Evolutionary conservation across 1,140 invertebrate species (phyloP).

Genomic region (Calycopis cecrops): DNA sequence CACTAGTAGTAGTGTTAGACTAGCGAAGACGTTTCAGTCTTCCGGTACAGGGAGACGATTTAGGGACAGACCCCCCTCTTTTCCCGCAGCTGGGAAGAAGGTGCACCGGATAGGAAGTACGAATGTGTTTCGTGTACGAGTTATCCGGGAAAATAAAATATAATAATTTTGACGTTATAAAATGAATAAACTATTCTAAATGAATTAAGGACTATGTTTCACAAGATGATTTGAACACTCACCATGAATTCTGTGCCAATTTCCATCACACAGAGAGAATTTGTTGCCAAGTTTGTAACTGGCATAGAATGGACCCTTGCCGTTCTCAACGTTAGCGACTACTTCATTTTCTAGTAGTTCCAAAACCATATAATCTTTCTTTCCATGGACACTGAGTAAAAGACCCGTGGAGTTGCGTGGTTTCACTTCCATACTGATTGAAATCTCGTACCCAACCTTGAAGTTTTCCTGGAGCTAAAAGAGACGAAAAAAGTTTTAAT

Average conservation of each 20-base stretch:
- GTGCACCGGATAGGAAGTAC: too few species aligned
- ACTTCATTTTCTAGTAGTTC: constrained; percentile 92
- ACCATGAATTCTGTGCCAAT: constrained; percentile 95
- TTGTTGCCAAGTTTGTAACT: constrained; percentile 82
- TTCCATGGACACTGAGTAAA: constrained; percentile 87
- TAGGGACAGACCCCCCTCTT: too few species aligned
- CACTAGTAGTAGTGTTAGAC: too few species aligned
- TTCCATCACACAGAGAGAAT: constrained; percentile 91
- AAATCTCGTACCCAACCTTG: constrained; percentile 84
- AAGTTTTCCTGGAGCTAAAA: constrained; percentile 81
- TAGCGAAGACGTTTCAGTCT: too few species aligned
- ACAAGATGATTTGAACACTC: constrained; percentile 29
- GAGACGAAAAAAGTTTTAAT: constrained; percentile 13
- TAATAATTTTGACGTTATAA: too few species aligned
- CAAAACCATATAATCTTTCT: constrained; percentile 87
- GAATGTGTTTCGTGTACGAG: too few species aligned
- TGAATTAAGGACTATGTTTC: too few species aligned
- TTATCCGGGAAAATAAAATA: too few species aligned
- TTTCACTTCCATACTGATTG: constrained; percentile 91
- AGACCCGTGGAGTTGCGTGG: constrained; percentile 89
- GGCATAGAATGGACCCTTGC: constrained; percentile 85
- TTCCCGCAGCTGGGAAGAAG: too few species aligned
- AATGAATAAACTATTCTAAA: too few species aligned
- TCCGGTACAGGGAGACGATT: too few species aligned
- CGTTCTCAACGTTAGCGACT: constrained; percentile 89